phyloP scores from a whole-genome alignment of 2,113 vertebrate species.

The Mungos mungo region DNA sequence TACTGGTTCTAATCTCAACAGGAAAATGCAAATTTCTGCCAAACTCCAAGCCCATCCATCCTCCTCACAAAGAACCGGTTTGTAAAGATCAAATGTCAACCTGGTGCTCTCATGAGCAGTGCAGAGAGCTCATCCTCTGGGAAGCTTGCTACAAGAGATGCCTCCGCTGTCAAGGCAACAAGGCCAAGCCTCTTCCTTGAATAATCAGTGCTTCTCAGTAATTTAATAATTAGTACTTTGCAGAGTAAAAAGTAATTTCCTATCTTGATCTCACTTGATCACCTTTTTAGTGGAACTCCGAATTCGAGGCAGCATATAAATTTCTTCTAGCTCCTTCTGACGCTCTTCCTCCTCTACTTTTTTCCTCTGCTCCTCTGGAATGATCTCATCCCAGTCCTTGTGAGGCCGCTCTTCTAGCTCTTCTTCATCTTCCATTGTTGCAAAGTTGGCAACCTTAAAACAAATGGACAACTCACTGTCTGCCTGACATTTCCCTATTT shows the following conservation, averaged over 20 bases:
- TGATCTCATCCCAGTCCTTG: constrained; percentile 97
- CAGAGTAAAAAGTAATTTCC: fast-evolving
- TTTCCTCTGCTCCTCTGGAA: constrained; percentile 95
- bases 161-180: not conserved
- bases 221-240: too few species aligned
- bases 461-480: constrained; percentile 6
- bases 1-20: not conserved
- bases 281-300: constrained; percentile 98
- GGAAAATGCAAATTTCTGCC: not conserved
- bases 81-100: not conserved
- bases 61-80: not conserved
- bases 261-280: not conserved
- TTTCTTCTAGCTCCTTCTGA: constrained; percentile 97
- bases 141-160: not conserved
- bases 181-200: not conserved
- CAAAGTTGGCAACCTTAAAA: constrained; percentile 96
- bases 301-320: constrained; percentile 97
- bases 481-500: not conserved
- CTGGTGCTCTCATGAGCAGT: too few species aligned
- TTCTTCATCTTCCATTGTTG: constrained; percentile 95
- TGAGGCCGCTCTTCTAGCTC: constrained; percentile 89
- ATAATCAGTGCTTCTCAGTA: too few species aligned
- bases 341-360: constrained; percentile 96
- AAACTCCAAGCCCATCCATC: not conserved
- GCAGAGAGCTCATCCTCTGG: too few species aligned